A percentile compares a stretch with the other conserved stretches of the same genome.
These are phyloP conservation scores for Ficedula albicollis DNA, from an alignment of 2,797 vertebrate species.

Conservation along the genomic window DNA sequence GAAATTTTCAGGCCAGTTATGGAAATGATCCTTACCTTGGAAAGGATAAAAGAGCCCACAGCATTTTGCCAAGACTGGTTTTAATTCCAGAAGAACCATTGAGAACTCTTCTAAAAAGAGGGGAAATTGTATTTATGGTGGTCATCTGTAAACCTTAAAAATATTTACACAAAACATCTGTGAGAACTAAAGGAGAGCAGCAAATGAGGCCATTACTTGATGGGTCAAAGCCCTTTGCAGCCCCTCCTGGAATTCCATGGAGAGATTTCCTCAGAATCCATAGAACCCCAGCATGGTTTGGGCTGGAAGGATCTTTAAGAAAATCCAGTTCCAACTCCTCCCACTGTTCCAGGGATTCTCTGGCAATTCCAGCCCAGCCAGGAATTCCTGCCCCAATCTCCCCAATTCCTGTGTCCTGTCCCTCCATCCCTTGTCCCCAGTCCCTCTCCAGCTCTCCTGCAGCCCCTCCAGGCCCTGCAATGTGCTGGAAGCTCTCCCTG, in stretches of 20 bases:
- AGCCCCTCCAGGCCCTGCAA: neutral
- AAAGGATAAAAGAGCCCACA: neutral
- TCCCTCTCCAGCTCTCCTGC: neutral
- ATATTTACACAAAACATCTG: neutral
- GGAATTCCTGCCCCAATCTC: neutral
- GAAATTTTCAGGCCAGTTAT: neutral
- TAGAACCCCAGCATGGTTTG: neutral
- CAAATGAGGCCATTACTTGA: neutral
- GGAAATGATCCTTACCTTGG: neutral
- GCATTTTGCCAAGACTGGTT: neutral
- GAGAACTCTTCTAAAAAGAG: no score
- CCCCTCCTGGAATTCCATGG: neutral
- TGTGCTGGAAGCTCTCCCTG: neutral
- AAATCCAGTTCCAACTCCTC: rapidly evolving
- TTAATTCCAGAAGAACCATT: neutral
- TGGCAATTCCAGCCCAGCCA: neutral
- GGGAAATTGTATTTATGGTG: rapidly evolving
- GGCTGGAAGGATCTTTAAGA: no score
- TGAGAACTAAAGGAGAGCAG: neutral
- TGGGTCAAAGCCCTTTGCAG: neutral
- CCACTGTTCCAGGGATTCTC: neutral
- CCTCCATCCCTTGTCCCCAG: neutral
- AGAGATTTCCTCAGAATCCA: neutral
- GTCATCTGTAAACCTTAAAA: neutral
- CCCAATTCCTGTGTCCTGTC: neutral